Conservation (phyloP, 2,113 vertebrate genomes). For the Corynorhinus townsendii region DNA sequence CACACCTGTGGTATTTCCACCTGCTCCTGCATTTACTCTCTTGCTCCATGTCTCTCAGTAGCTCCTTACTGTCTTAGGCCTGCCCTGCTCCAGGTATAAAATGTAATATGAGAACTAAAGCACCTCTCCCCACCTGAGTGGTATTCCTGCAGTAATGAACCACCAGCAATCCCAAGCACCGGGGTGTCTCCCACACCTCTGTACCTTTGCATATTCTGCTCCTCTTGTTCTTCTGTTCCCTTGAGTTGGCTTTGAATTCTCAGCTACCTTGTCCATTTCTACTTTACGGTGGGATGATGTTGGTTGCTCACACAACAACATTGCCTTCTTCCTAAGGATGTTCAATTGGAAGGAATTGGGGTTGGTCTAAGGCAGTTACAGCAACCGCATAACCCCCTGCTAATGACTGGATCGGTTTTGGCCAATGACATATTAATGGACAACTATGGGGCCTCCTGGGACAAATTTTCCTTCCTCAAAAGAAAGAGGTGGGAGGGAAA, state of each 20-base stretch:
- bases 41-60: background rate
- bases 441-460: rapidly evolving
- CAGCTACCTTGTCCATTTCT: background rate
- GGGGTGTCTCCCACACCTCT: rapidly evolving
- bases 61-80: background rate
- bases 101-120: background rate
- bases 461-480: background rate
- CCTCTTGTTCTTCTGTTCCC: too few relatives aligned
- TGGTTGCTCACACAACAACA: background rate
- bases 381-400: background rate
- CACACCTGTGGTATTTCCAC: background rate
- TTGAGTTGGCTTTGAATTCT: background rate
- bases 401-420: background rate
- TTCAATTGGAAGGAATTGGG: background rate
- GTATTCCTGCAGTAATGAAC: background rate
- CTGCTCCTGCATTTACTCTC: rapidly evolving
- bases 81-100: background rate
- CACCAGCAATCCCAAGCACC: background rate
- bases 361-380: background rate
- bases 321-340: background rate
- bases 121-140: too few relatives aligned
- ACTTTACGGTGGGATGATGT: background rate
- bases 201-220: background rate
- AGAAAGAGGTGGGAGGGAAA: background rate
- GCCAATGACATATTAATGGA: background rate